Percentiles rank a stretch among this genome's conserved stretches.
phyloP scores from a whole-genome alignment of 2,113 vertebrate genomes.

The Vicugna pacos region DNA sequence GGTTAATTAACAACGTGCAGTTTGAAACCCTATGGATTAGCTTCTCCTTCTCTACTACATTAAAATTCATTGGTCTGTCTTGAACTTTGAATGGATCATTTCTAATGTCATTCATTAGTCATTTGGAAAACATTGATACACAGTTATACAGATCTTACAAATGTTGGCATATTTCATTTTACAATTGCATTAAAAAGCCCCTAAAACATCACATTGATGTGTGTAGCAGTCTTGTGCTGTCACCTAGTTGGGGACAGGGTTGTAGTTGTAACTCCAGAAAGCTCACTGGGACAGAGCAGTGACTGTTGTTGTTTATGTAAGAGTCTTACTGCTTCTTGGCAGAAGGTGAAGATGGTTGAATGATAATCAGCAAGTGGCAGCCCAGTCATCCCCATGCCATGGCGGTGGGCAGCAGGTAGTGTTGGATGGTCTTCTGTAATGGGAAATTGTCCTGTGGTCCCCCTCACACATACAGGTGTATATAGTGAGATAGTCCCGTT shows the following conservation, averaged over 20 bases:
- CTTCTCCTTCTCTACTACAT: not conserved
- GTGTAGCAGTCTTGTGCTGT: not conserved
- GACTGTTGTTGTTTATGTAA: not conserved
- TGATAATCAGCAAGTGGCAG: not conserved
- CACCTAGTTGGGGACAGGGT: not conserved
- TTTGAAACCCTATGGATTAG: not conserved
- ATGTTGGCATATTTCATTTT: not conserved
- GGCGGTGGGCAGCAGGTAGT: not conserved
- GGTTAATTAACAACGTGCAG: not conserved
- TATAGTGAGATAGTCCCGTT: not conserved
- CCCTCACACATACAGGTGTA: not conserved
- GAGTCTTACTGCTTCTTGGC: not conserved
- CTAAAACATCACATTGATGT: not conserved
- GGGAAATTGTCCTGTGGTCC: not conserved
- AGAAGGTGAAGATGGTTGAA: not conserved
- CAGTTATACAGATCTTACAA: not conserved
- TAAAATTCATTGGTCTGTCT: not conserved
- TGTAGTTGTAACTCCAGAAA: not conserved
- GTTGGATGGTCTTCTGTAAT: not conserved
- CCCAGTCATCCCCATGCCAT: fast-evolving
- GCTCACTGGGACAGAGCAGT: not conserved
- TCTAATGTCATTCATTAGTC: not conserved
- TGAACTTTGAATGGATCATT: not conserved
- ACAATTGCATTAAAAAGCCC: not conserved
- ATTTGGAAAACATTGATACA: not conserved